Base-by-base conservation (phyloP, 2,888 invertebrate genomes). In the Noctua janthina region DNA sequence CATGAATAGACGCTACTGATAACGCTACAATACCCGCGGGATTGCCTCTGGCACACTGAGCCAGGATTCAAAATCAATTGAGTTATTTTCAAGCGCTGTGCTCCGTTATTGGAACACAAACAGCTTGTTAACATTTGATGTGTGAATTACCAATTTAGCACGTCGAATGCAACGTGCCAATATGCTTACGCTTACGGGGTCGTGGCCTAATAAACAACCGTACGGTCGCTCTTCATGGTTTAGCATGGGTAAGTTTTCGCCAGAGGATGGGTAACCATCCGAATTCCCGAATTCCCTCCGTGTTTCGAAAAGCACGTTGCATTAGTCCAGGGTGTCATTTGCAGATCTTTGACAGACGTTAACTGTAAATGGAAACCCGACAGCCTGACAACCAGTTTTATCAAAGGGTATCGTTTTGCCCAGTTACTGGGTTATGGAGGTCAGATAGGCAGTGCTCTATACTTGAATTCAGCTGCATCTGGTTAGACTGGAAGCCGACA, bases 71-170 rank as follows among this genome's bases (percentile, higher is more conserved):
- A 43, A 75, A 51, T 71, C 29, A 54, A 54, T 75, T 75, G 71
- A 75, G 43, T 74, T 49, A 49, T 74, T 76, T 73, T 59, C 35
- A 54, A 71, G 74, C 74, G 59, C 76, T 51, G n/a, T 76, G 39
- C 62, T 74, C 74, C 13, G 35, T 74, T 76, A 76, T 74, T 74
- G 76, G 74, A 76, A 76, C 20, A 62, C 76, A 74, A 76, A 76
- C 49, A 71, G 39, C 71, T 71, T 70, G 75, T 75, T 49, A 76
- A 74, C 39, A 74, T 15, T 62, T 62, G 59, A 49, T 39, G 39
- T 62, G 39, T 74, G 39, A 15, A 74, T 62, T 39, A 76, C 62
- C 39, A 62, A 62, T 76, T n/a, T 49, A 49, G 39, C 74, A 49
- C 49, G 46, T 13, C 6, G 35, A 20, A 73, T 73, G 73, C 59